phyloP scores from a whole-genome alignment of 35 echinoderm and acorn worm species.

The Apostichopus japonicus region DNA sequence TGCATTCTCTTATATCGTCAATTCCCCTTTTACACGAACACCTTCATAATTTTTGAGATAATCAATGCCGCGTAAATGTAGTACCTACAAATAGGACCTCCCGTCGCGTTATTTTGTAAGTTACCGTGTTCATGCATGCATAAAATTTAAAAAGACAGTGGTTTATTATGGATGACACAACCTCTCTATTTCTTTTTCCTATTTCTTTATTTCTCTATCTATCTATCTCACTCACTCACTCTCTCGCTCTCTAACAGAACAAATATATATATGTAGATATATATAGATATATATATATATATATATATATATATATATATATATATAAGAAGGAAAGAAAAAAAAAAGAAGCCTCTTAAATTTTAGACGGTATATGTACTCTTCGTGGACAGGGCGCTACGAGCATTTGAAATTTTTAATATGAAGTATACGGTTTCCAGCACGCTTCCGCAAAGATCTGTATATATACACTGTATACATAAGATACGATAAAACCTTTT shows the following conservation, averaged over 20 bases:
- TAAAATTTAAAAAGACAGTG: slow-evolving; percentile 29
- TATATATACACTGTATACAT: not conserved
- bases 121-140: slow-evolving; percentile 25
- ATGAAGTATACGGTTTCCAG: slow-evolving; percentile 3
- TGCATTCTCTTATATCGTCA: not conserved
- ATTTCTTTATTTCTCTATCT: not conserved
- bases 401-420: slow-evolving; percentile 1
- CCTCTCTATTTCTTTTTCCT: not conserved
- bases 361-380: not conserved
- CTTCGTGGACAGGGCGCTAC: not conserved
- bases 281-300: too few species aligned
- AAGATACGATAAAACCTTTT: not conserved
- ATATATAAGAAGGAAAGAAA: not conserved
- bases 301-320: not conserved
- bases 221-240: not conserved
- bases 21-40: not conserved
- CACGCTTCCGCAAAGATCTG: not conserved
- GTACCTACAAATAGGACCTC: slow-evolving; percentile 41
- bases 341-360: not conserved
- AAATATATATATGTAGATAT: not conserved
- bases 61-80: not conserved
- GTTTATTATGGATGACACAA: not conserved
- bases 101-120: slow-evolving; percentile 52
- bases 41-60: not conserved
- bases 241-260: not conserved